phyloP scores from a whole-genome alignment of 2,113 vertebrate genomes.

The Rostratula benghalensis region DNA sequence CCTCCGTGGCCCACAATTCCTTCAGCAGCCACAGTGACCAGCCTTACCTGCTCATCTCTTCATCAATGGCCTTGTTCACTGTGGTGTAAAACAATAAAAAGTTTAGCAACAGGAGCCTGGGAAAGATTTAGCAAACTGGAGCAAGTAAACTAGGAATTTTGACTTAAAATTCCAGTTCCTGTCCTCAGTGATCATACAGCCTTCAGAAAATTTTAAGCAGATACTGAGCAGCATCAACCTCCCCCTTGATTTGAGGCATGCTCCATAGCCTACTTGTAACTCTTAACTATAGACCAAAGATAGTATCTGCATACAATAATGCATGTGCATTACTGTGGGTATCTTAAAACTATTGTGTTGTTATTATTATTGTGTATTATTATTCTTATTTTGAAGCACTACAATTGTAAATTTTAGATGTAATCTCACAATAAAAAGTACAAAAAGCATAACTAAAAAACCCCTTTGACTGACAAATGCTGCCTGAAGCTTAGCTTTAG shows the following conservation, averaged over 20 bases:
- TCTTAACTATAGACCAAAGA: background rate
- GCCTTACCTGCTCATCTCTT: fast-evolving
- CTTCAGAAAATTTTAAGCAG: background rate
- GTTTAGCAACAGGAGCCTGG: background rate
- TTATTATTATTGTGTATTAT: no score
- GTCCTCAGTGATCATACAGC: background rate
- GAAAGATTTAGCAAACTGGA: background rate
- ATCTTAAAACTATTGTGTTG: background rate
- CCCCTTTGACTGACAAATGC: background rate
- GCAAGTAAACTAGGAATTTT: background rate
- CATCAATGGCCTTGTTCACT: background rate
- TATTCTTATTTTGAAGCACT: background rate
- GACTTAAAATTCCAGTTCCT: background rate
- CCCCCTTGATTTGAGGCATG: background rate
- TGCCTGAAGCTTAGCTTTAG: background rate
- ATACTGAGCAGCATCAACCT: background rate
- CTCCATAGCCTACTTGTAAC: background rate
- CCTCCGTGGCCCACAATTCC: fast-evolving
- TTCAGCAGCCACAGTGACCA: fast-evolving
- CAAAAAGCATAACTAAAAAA: background rate
- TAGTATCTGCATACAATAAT: background rate
- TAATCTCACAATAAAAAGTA: background rate
- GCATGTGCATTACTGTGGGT: background rate
- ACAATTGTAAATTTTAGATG: background rate
- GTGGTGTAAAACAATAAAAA: background rate